Percentiles rank a stretch among this genome's conserved stretches.
phyloP scores from a whole-genome alignment of 2,113 vertebrate genomes.

The Rallus limicola region DNA sequence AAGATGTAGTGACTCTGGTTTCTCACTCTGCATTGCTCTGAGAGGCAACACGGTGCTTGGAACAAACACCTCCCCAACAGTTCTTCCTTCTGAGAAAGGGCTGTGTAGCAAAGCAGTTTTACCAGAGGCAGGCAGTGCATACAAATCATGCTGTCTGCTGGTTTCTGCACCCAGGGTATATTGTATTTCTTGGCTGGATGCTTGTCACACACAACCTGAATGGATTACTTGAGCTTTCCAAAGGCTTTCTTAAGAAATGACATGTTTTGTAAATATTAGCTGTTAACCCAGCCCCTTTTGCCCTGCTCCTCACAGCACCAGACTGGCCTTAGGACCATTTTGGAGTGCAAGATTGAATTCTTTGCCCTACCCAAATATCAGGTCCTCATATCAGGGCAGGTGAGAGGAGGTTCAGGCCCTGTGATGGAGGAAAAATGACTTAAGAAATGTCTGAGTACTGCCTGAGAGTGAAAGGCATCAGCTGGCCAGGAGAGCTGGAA shows the following conservation, averaged over 20 bases:
- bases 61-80: not conserved
- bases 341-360: not conserved
- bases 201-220: not conserved
- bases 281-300: not conserved
- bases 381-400: not conserved
- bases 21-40: accelerated
- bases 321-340: accelerated
- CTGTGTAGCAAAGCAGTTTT: not conserved
- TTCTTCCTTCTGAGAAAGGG: not conserved
- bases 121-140: not conserved
- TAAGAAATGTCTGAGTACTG: not conserved
- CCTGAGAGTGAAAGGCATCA: not conserved
- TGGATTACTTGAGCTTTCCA: not conserved
- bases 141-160: not conserved
- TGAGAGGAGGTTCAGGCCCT: not conserved
- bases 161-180: not conserved
- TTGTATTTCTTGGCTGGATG: not conserved
- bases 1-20: not conserved
- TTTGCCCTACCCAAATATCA: not conserved
- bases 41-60: not conserved
- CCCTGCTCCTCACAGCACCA: not conserved
- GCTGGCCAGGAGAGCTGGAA: not conserved
- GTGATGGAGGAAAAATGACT: not conserved
- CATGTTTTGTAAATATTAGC: not conserved
- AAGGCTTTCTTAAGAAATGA: not conserved